These are phyloP conservation scores for Anthrax anthrax DNA, from an alignment of 2,888 invertebrate species.

Conservation along the genomic window DNA sequence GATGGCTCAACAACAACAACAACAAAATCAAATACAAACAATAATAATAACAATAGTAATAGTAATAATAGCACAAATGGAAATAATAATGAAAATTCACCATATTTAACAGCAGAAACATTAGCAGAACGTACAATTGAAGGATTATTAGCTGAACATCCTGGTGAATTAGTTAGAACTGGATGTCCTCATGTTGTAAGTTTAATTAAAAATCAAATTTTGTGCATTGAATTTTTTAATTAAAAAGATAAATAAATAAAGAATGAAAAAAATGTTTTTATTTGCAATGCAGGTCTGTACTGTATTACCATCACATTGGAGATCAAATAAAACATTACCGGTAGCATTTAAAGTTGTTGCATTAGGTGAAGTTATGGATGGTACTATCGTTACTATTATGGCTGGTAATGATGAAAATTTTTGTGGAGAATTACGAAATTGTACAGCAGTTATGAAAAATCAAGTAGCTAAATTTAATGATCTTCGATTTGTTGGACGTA, in stretches of 20 bases:
- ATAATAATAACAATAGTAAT: conserved; percentile 19
- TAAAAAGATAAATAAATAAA: background rate
- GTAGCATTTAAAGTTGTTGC: conserved; percentile 91
- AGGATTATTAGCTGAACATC: conserved; percentile 75
- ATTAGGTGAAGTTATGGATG: conserved; percentile 83
- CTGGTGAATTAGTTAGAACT: conserved; percentile 83
- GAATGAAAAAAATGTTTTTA: too few relatives aligned
- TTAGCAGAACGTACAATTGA: conserved; percentile 73
- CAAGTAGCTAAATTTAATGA: conserved; percentile 97
- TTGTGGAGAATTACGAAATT: conserved; percentile 85
- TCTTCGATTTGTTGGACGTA: conserved; percentile 89
- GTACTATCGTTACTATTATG: conserved; percentile 81
- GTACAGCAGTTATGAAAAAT: conserved; percentile 89
- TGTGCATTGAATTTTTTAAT: too few relatives aligned
- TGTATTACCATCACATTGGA: conserved; percentile 87
- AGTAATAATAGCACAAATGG: conserved; percentile 18
- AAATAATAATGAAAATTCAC: conserved; percentile 27
- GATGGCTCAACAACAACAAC: conserved; percentile 4
- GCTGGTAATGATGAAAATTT: conserved; percentile 97
- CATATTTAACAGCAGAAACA: conserved; percentile 60
- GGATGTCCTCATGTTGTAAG: conserved; percentile 86
- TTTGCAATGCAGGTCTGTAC: conserved; percentile 49
- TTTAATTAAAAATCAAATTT: conserved; percentile 9
- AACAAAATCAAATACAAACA: conserved; percentile 11
- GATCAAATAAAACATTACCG: conserved; percentile 92